Conservation (phyloP, 2,113 vertebrate genomes). For the Gambusia holbrooki region DNA sequence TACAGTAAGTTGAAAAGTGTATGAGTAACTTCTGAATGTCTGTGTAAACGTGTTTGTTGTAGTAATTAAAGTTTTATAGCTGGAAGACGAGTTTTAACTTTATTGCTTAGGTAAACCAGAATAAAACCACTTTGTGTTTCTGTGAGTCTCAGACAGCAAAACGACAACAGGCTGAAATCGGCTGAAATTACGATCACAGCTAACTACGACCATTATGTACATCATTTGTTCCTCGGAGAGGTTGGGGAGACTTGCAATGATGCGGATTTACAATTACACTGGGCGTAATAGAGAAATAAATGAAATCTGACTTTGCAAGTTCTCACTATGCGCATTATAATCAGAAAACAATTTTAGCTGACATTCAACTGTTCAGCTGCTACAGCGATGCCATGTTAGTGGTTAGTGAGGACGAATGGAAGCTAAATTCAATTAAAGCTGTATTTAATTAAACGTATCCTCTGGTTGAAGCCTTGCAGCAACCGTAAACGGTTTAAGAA, state of each 20-base stretch:
- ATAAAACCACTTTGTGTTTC: conserved; percentile 32
- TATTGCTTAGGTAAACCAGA: conserved; percentile 36
- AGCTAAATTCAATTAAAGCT: conserved; percentile 5
- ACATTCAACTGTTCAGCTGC: conserved; percentile 48
- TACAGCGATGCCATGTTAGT: conserved; percentile 7
- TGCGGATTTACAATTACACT: conserved; percentile 71
- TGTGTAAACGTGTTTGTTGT: conserved; percentile 68
- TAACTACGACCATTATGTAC: conserved; percentile 63
- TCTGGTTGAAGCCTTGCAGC: conserved; percentile 1
- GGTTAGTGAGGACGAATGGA: conserved; percentile 22
- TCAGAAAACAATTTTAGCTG: conserved; percentile 59
- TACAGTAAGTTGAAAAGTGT: conserved; percentile 54
- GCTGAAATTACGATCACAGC: conserved; percentile 56
- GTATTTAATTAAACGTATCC: not conserved
- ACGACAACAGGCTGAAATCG: conserved; percentile 38
- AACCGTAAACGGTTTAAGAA: conserved; percentile 6
- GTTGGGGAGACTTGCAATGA: conserved; percentile 56
- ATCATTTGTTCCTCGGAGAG: conserved; percentile 57
- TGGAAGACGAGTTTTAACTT: conserved; percentile 47
- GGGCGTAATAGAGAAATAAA: conserved; percentile 63
- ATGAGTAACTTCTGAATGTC: conserved; percentile 47
- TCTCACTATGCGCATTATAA: conserved; percentile 41
- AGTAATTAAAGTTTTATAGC: conserved; percentile 60
- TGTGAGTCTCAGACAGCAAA: conserved; percentile 37
- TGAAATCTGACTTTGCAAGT: conserved; percentile 64